phyloP scores from a whole-genome alignment of 2,113 vertebrate genomes.

The Cercopithecus mona region DNA sequence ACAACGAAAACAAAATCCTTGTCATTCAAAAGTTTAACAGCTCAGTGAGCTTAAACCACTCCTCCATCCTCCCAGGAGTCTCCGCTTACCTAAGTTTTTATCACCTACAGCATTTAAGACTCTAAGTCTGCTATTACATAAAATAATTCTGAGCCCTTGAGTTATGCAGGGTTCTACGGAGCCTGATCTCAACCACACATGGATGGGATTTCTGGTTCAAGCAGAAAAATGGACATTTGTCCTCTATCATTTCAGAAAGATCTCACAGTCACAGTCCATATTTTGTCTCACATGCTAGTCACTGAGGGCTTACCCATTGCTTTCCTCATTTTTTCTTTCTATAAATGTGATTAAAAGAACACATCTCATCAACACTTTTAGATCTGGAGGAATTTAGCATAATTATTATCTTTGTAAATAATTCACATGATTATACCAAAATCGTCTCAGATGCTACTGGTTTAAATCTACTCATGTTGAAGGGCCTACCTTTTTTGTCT shows the following conservation, averaged over 20 bases:
- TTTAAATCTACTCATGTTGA: not conserved
- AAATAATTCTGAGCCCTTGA: not conserved
- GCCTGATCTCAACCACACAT: not conserved
- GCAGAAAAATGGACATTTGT: not conserved
- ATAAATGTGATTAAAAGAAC: not conserved
- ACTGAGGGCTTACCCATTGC: not conserved
- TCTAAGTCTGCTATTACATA: not conserved
- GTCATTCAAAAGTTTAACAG: not conserved
- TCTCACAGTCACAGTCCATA: not conserved
- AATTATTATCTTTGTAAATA: not conserved
- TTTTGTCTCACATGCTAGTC: not conserved
- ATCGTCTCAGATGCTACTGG: not conserved
- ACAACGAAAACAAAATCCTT: not conserved
- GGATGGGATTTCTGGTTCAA: not conserved
- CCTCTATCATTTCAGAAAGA: not conserved
- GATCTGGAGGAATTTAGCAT: not conserved
- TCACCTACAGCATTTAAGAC: not conserved
- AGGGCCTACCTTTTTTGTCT: not conserved
- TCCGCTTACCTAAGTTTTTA: not conserved
- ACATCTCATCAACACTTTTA: not conserved
- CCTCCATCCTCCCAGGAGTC: not conserved
- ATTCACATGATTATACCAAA: not conserved
- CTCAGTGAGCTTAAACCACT: conserved; percentile 24
- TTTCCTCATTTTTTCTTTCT: not conserved
- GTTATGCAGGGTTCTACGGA: accelerated